A percentile compares a stretch with the other conserved stretches of the same genome.
Conservation (phyloP, 1,140 invertebrate species). For the Papilio aristodemus region DNA sequence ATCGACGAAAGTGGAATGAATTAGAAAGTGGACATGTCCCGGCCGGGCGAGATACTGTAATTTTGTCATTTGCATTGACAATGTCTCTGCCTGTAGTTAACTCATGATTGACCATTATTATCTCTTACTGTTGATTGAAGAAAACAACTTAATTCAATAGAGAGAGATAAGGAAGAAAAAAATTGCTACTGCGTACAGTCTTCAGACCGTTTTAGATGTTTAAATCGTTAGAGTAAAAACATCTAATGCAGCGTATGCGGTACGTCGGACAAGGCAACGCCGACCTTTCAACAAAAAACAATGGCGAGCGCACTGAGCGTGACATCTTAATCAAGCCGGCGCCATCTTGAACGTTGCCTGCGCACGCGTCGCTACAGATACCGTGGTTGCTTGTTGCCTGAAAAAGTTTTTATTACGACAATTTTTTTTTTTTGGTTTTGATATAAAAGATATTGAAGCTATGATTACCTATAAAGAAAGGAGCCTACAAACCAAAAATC, state of each 20-base stretch:
- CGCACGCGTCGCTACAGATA: conserved; percentile 1
- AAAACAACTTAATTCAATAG: neutral
- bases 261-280: conserved; percentile 9
- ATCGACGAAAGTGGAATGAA: conserved; percentile 14
- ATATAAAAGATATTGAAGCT: no score
- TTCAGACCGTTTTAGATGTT: neutral
- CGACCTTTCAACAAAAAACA: conserved; percentile 14
- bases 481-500: no score
- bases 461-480: no score
- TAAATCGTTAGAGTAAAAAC: neutral
- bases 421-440: neutral
- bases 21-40: conserved; percentile 14
- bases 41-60: conserved; percentile 3
- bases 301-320: conserved; percentile 7
- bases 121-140: neutral
- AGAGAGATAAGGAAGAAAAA: no score
- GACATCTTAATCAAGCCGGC: conserved; percentile 4
- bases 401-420: neutral
- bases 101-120: neutral
- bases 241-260: neutral
- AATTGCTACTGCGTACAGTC: no score
- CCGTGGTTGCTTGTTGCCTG: neutral
- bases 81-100: neutral
- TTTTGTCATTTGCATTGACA: conserved; percentile 8
- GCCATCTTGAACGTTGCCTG: neutral